Conservation (phyloP, 2,797 vertebrate species). For the Takifugu ocellatus region DNA sequence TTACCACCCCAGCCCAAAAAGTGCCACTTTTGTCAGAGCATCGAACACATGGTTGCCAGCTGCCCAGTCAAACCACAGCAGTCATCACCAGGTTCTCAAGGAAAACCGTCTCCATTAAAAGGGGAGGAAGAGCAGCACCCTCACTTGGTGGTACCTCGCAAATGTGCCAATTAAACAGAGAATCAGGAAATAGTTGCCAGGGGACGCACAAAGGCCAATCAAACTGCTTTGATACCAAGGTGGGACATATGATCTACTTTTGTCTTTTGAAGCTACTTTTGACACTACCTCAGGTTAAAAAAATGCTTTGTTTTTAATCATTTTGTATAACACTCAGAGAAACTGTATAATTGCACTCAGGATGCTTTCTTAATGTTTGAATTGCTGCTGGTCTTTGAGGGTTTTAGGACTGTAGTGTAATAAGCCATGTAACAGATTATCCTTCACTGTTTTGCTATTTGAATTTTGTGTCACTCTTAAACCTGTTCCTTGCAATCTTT, state of each 20-base stretch:
- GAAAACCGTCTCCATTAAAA: conserved; percentile 79
- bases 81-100: conserved; percentile 85
- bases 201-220: conserved; percentile 73
- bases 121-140: conserved; percentile 81
- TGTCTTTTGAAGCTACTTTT: conserved; percentile 68
- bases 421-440: conserved; percentile 34
- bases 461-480: conserved; percentile 21
- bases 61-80: conserved; percentile 91
- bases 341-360: conserved; percentile 74
- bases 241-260: conserved; percentile 42
- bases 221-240: conserved; percentile 60
- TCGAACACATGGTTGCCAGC: conserved; percentile 94
- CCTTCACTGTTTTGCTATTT: conserved; percentile 30
- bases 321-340: conserved; percentile 75
- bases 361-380: conserved; percentile 55
- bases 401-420: conserved; percentile 34
- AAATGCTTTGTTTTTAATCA: conserved; percentile 18
- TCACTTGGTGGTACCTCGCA: conserved; percentile 67
- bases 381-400: conserved; percentile 49
- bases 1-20: conserved; percentile 95
- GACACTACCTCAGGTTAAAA: conserved; percentile 77
- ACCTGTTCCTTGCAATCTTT: conserved; percentile 6
- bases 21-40: conserved; percentile 98
- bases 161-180: conserved; percentile 65
- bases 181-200: conserved; percentile 30